Conservation (phyloP, 35 echinoderm and acorn worm genomes). For the Apostichopus japonicus region DNA sequence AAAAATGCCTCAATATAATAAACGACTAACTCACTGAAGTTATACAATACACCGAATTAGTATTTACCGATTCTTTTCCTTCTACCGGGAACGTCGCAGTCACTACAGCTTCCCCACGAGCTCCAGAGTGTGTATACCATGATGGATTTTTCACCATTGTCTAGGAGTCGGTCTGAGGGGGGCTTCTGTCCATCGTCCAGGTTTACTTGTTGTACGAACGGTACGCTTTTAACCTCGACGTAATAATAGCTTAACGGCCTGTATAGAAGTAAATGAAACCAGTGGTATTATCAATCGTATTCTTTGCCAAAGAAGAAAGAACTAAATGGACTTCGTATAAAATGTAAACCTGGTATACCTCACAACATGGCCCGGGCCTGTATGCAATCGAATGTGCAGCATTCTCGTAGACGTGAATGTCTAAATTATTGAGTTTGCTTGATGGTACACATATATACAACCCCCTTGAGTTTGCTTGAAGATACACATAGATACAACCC, state of each 20-base stretch:
- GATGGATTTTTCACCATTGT: not conserved
- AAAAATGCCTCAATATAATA: too few species aligned
- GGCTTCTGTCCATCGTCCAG: constrained; percentile 20
- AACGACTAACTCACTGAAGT: not conserved
- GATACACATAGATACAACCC: too few species aligned
- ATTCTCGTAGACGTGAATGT: too few species aligned
- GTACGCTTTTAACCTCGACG: constrained; percentile 9
- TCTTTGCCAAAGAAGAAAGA: too few species aligned
- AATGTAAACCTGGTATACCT: too few species aligned
- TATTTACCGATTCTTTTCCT: constrained; percentile 30
- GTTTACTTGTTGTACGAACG: not conserved
- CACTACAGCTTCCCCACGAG: constrained; percentile 29
- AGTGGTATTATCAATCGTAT: too few species aligned
- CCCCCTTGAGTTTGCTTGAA: too few species aligned
- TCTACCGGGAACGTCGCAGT: constrained; percentile 4
- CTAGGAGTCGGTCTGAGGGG: not conserved
- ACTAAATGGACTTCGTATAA: too few species aligned
- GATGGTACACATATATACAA: too few species aligned
- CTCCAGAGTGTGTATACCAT: constrained; percentile 27
- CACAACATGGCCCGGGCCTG: too few species aligned
- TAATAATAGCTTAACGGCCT: constrained; percentile 18
- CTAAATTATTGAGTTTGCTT: too few species aligned
- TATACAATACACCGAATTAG: not conserved
- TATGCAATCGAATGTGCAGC: too few species aligned
- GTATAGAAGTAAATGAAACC: not conserved